Evolutionary conservation across 2,888 invertebrate genomes (phyloP).

Genomic region (Phania funesta): DNA sequence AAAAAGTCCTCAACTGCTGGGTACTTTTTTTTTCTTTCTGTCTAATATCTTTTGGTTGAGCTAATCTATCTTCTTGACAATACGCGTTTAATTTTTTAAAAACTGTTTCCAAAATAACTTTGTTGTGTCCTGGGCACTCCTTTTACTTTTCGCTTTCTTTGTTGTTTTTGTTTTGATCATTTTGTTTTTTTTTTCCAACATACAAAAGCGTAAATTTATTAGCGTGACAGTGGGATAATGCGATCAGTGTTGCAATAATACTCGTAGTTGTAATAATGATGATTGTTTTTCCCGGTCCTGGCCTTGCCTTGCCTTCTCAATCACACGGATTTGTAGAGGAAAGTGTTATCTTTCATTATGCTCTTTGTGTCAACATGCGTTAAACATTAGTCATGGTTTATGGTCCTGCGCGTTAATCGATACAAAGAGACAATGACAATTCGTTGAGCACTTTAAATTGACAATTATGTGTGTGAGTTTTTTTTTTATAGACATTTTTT

Average conservation of each 20-base stretch:
- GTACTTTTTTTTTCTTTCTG: conserved; percentile 10
- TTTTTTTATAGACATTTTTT: conserved; percentile 23
- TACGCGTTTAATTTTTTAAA: conserved; percentile 8
- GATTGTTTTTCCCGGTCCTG: conserved; percentile 34
- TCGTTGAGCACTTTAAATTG: conserved; percentile 64
- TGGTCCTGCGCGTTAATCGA: conserved; percentile 51
- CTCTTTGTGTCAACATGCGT: conserved; percentile 55
- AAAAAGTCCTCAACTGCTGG: too few relatives aligned
- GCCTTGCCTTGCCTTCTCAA: conserved; percentile 53
- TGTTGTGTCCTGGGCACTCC: conserved; percentile 19
- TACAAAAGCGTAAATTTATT: conserved; percentile 36
- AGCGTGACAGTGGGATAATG: conserved; percentile 53
- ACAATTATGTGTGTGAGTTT: conserved; percentile 57
- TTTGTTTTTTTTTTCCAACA: conserved; percentile 2
- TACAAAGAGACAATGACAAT: conserved; percentile 45
- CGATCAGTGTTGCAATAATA: conserved; percentile 7
- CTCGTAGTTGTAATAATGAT: conserved; percentile 23
- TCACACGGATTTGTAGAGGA: conserved; percentile 52
- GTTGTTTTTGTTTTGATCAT: background rate
- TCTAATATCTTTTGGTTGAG: conserved; percentile 40
- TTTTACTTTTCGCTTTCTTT: background rate
- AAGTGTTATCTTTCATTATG: background rate
- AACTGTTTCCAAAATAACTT: conserved; percentile 1
- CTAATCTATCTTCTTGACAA: conserved; percentile 52
- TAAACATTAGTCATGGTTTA: conserved; percentile 64